A percentile compares a stretch with the other conserved stretches of the same genome.
phyloP scores from a whole-genome alignment of 2,113 vertebrate genomes.

The Mellivora capensis region DNA sequence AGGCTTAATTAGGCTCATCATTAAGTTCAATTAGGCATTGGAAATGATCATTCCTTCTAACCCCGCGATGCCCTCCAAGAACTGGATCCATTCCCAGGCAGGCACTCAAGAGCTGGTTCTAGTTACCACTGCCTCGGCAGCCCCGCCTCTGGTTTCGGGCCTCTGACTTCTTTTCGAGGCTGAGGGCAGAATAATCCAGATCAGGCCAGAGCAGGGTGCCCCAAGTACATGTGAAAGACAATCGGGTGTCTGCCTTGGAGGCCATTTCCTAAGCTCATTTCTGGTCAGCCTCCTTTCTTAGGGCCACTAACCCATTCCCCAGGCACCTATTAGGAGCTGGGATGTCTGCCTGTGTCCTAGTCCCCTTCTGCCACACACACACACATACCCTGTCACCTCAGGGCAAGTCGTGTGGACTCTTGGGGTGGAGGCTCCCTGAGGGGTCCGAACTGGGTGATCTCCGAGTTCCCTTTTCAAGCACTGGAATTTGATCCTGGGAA shows the following conservation, averaged over 20 bases:
- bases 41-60: slow-evolving; percentile 51
- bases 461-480: neutral
- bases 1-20: slow-evolving; percentile 60
- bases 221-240: accelerated
- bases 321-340: neutral
- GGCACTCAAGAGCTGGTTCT: neutral
- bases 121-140: neutral
- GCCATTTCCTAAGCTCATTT: neutral
- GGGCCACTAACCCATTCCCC: neutral
- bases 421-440: neutral
- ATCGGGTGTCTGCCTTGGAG: no score
- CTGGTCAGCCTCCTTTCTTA: neutral
- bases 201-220: neutral
- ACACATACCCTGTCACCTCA: accelerated
- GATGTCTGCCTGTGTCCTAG: neutral
- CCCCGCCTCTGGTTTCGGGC: neutral
- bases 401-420: neutral
- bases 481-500: neutral
- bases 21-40: slow-evolving; percentile 68
- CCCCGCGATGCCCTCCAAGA: slow-evolving; percentile 62
- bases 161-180: neutral
- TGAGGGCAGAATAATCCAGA: neutral
- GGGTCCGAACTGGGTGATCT: neutral
- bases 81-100: slow-evolving; percentile 54
- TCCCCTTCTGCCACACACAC: neutral